Evolutionary conservation across 2,888 invertebrate species (phyloP), one percentile per base, ranked within the genome.

Genomic region (Vannuccia rotundouncinata): DNA sequence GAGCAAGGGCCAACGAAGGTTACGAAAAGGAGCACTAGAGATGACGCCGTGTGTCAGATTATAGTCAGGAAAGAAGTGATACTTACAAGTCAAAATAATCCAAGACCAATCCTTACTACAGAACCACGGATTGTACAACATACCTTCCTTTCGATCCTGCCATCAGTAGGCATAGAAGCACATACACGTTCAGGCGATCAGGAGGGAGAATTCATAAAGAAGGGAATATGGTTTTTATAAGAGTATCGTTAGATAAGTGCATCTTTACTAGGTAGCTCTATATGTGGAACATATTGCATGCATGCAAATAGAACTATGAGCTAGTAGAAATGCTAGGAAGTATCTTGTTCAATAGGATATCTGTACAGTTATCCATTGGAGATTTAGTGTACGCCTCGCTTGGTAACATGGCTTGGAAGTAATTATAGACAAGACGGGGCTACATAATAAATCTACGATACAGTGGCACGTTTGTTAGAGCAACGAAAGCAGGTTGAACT

Each of bases 1-100:
- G 66, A 66, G 66, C 66, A 2, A n/a, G 25, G 66, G 66, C 22
- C 66, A 13, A 66, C 66, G 66, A 66, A 66, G 66, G 66, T 66
- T 66, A 22, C 66, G 66, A 66, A 66, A 66, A 66, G 22, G 66
- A 66, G 66, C 66, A 66, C 13, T 17, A 66, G 10, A 66, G 66
- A 66, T 66, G 66, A n/a, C 66, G 22, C 66, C 66, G 66, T 66
- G 66, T 22, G 5, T 5, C 2, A 22, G 25, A 22, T 5, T 45
- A 22, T 66, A 66, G 66, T 22, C 25, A 2, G 2, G 66, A 5
- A 66, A 5, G 5, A 66, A 66, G 25, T 66, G 66, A 66, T 66
- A 66, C 66, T n/a, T n/a, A 66, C 25, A 66, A 66, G 66, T 27
- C 5, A 22, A 17, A 17, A 2, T 66, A 66, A 66, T 22, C 22